Base-by-base conservation (phyloP, 2,113 vertebrate genomes). In the Misgurnus mizolepis region DNA sequence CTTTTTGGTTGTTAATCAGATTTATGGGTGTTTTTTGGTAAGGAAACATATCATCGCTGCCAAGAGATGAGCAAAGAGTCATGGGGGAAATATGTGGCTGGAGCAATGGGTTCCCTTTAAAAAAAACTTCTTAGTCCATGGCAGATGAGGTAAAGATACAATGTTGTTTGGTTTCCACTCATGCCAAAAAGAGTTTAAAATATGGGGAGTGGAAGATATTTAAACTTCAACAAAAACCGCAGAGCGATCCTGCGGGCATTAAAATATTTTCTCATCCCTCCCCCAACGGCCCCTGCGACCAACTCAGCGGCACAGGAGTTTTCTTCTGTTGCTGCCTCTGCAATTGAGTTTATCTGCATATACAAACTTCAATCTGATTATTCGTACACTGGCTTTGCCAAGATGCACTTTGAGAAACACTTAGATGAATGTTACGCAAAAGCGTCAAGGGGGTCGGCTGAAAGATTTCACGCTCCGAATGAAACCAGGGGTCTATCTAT, bases 1-100 rank as follows among this genome's bases (percentile, higher is more conserved):
- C 88, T 86, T 90, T 89, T 87, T 85, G 84, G 86, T 86, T 84
- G 45, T 76, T 83, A 86, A 88, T 82, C 81, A 86, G 82, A 86
- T 89, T 89, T 85, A 83, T 41, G 61, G 83, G 76, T 55, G 34
- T 78, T 78, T 84, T 84, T 74, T 50, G 73, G 81, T 77, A 76
- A 84, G 84, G 71, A 83, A 83, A 80, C 75, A 49, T 22, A 65
- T 55, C 41, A 50, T 61, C 64, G 50, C 62, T 79, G 82, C 72
- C 80, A 84, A 85, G 74, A 80, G 82, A 87, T 80, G 83, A 79
- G 86, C 41, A 67, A 65, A 67, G 68, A 84, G 77, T 85, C 81
- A 85, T 78, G 64, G 82, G 80, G 83, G 73, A 80, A 85, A 84
- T 80, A 85, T 86, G 84, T 70, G 76, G 80, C 79, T 72, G 43